Conservation (phyloP, 2,888 invertebrate genomes). For the Polydrusus cervinus region DNA sequence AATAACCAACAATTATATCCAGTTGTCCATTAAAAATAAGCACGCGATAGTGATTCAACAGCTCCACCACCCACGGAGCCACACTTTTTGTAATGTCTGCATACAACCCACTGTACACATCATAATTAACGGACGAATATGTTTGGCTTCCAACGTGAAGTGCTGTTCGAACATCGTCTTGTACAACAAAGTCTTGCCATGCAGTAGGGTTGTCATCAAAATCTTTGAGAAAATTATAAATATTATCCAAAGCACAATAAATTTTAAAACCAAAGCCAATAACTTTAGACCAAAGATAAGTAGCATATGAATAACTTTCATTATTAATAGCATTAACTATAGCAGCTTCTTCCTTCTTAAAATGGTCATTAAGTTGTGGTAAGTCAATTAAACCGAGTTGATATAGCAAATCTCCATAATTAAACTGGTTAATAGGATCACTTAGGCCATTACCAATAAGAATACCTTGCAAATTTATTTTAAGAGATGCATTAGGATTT, state of each 20-base stretch:
- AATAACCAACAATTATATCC: constrained; percentile 91
- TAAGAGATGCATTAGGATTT: constrained; percentile 74
- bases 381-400: constrained; percentile 83
- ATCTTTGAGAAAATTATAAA: constrained; percentile 43
- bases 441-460: constrained; percentile 87
- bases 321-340: too few species aligned
- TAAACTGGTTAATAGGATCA: constrained; percentile 84
- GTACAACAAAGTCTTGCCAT: constrained; percentile 34
- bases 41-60: constrained; percentile 79
- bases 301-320: too few species aligned
- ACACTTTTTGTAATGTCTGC: constrained; percentile 75
- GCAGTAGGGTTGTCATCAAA: constrained; percentile 23
- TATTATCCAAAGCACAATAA: constrained; percentile 31
- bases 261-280: too few species aligned
- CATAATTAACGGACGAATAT: constrained; percentile 1
- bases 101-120: constrained; percentile 40
- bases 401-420: constrained; percentile 86
- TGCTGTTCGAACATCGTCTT: constrained; percentile 45
- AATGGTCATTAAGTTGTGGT: constrained; percentile 76
- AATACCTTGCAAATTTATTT: constrained; percentile 82
- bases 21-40: constrained; percentile 91
- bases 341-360: too few species aligned
- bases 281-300: too few species aligned
- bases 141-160: constrained; percentile 41
- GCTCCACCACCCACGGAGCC: constrained; percentile 69